Evolutionary conservation across 1,140 invertebrate genomes (phyloP).

Genomic region (Drosophila virilis): DNA sequence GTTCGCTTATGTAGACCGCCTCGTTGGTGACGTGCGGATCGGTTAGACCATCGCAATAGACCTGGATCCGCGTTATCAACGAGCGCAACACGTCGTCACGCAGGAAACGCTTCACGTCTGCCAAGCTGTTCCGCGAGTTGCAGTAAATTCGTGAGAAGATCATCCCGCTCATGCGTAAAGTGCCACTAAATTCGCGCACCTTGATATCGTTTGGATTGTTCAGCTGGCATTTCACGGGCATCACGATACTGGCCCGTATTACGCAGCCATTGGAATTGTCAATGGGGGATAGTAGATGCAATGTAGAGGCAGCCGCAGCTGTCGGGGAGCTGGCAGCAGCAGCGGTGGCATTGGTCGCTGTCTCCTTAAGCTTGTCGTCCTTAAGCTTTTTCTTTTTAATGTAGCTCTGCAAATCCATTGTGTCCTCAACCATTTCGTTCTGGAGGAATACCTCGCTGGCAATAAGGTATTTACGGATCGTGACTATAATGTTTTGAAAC

Average conservation of each 20-base stretch:
- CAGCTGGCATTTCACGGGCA: constrained; percentile 74
- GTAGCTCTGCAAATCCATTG: constrained; percentile 66
- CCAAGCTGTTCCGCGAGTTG: constrained; percentile 66
- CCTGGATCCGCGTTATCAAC: constrained; percentile 75
- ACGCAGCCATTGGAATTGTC: constrained; percentile 24
- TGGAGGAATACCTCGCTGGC: constrained; percentile 79
- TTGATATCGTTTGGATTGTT: constrained; percentile 59
- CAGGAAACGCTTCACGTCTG: constrained; percentile 75
- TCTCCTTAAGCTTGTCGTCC: constrained; percentile 50
- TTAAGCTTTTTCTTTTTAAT: constrained; percentile 63
- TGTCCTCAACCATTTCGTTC: constrained; percentile 71
- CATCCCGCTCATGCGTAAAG: constrained; percentile 66
- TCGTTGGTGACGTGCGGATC: constrained; percentile 70
- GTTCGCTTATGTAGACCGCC: constrained; percentile 73
- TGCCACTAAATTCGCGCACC: constrained; percentile 70
- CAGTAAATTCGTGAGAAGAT: constrained; percentile 74
- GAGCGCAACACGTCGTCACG: constrained; percentile 80
- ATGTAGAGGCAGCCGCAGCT: constrained; percentile 9
- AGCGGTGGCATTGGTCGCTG: constrained; percentile 17
- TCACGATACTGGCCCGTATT: constrained; percentile 66
- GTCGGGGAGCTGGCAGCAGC: not conserved
- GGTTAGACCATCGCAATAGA: constrained; percentile 82
- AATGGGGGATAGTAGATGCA: constrained; percentile 36
- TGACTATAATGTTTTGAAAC: constrained; percentile 70
- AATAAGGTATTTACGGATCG: constrained; percentile 63